Base-by-base conservation (phyloP, 2,113 vertebrate species). In the Pomatostomus ruficeps region DNA sequence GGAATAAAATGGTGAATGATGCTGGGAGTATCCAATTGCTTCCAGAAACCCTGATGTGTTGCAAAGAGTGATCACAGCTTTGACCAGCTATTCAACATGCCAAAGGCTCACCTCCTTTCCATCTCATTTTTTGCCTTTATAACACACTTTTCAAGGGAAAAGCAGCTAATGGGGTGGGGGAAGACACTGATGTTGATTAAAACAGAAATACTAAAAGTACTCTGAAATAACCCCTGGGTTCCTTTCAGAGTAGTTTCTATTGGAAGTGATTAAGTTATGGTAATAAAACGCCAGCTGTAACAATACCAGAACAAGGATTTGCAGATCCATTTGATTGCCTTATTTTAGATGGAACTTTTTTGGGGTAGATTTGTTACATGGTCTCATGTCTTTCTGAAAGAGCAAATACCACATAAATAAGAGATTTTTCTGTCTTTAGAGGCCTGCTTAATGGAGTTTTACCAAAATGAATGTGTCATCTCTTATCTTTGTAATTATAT, bases 401-500 rank as follows among this genome's bases (percentile, higher is more conserved):
- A 81, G 45, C n/a, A 65, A 81, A 78, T 75, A 66, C 19, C 40
- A 49, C 55, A 84, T 81, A 80, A 88, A 46, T 83, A 91, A 63
- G 81, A 88, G 42, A 48, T 83, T 70, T 55, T 91, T 68, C 42
- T 88, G 58, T 36, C 68, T 96, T 91, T 43, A 23, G 92, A 80
- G 72, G 43, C 67, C 42, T 73, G 36, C 67, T 72, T 90, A 88
- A 95, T 91, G 68, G 68, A 83, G 67, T 51, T 85, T 63, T 65
- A 80, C 43, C 57, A 71, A 79, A 89, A 95, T 48, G 55, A 86
- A 89, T 35, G 40, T 95, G 94, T 91, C 86, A 52, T 61, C 52
- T 85, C 80, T 95, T 93, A 87, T 91, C 94, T 87, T 78, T 29
- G 49, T 74, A 89, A 59, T 89, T 91, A 85, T 11, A 49, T 62